These are phyloP conservation scores for Hydraecia micacea DNA, from an alignment of 2,888 invertebrate genomes.

Conservation along the genomic window DNA sequence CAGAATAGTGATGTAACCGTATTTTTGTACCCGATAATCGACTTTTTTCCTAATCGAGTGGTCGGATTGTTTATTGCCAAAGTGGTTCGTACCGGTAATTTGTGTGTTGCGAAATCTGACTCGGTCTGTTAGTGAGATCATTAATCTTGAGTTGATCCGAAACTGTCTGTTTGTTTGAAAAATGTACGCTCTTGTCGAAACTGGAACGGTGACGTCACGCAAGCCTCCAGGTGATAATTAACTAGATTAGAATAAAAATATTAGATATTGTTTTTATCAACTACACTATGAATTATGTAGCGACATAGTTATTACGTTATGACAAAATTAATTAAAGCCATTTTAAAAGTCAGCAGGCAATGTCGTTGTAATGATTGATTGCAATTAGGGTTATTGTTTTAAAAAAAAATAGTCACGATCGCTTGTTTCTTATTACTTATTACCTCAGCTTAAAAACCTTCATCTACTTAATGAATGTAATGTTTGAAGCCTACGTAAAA, in stretches of 20 bases:
- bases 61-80: slow-evolving; percentile 79
- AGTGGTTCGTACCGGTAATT: slow-evolving; percentile 79
- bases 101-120: slow-evolving; percentile 81
- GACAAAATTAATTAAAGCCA: slow-evolving; percentile 54
- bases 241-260: slow-evolving; percentile 64
- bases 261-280: slow-evolving; percentile 61
- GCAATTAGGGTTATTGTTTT: slow-evolving; percentile 52
- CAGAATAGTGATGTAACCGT: slow-evolving; percentile 71
- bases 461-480: slow-evolving; percentile 59
- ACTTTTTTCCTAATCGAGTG: slow-evolving; percentile 72
- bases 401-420: slow-evolving; percentile 38
- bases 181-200: slow-evolving; percentile 75
- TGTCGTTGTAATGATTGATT: slow-evolving; percentile 53
- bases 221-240: slow-evolving; percentile 72
- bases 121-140: slow-evolving; percentile 80
- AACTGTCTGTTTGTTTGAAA: slow-evolving; percentile 84
- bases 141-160: slow-evolving; percentile 83
- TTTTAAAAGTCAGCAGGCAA: slow-evolving; percentile 48
- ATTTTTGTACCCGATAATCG: slow-evolving; percentile 64
- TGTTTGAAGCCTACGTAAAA: slow-evolving; percentile 68
- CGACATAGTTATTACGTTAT: slow-evolving; percentile 52
- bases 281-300: slow-evolving; percentile 57
- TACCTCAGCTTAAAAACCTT: slow-evolving; percentile 38
- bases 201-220: slow-evolving; percentile 74
- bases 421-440: slow-evolving; percentile 22